Conservation (phyloP, 1,140 invertebrate genomes). For the Magallana angulata region DNA sequence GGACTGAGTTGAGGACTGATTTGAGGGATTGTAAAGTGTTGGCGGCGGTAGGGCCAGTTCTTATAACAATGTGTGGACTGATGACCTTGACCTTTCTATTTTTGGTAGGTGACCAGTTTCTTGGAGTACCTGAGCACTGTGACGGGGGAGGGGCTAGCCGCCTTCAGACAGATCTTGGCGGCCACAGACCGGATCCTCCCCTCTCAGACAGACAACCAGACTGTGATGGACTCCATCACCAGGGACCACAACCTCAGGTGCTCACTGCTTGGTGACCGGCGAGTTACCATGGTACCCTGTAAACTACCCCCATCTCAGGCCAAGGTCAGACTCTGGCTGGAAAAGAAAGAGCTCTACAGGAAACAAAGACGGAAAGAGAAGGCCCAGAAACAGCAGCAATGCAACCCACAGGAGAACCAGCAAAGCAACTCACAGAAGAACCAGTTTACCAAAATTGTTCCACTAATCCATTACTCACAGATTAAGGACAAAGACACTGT, state of each 20-base stretch:
- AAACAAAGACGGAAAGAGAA: slow-evolving; percentile 49
- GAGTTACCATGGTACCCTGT: slow-evolving; percentile 71
- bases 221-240: slow-evolving; percentile 64
- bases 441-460: background rate
- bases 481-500: background rate
- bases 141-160: slow-evolving; percentile 22
- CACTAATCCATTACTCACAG: background rate
- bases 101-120: slow-evolving; percentile 63
- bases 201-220: slow-evolving; percentile 60
- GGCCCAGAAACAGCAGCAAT: background rate
- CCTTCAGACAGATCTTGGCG: slow-evolving; percentile 6
- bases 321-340: slow-evolving; percentile 65
- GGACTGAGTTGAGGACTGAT: too few species aligned
- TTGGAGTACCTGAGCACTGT: slow-evolving; percentile 55
- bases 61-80: too few species aligned
- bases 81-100: too few species aligned
- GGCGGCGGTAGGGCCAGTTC: too few species aligned
- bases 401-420: background rate
- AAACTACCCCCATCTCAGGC: slow-evolving; percentile 61
- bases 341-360: slow-evolving; percentile 57
- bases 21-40: too few species aligned
- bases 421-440: background rate
- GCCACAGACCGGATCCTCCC: slow-evolving; percentile 57
- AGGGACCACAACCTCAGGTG: slow-evolving; percentile 66
- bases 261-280: slow-evolving; percentile 65